These are phyloP conservation scores for Suillia variegata DNA, from an alignment of 2,888 invertebrate species.

Conservation along the genomic window DNA sequence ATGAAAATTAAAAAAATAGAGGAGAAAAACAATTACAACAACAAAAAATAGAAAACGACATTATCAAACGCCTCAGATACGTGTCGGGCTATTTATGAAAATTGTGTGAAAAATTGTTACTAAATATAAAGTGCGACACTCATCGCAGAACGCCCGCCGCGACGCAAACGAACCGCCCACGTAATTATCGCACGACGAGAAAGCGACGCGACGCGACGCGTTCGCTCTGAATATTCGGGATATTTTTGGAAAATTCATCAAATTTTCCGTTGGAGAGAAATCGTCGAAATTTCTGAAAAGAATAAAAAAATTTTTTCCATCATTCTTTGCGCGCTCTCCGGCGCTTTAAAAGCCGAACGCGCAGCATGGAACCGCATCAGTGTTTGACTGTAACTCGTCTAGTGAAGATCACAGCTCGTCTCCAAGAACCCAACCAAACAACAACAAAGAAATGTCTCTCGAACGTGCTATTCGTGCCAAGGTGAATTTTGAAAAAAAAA, in stretches of 20 bases:
- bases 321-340: slow-evolving; percentile 29
- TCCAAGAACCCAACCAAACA: slow-evolving; percentile 35
- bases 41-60: too few species aligned
- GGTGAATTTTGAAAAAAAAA: slow-evolving; percentile 64
- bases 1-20: too few species aligned
- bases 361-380: slow-evolving; percentile 51
- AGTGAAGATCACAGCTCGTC: too few species aligned
- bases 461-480: slow-evolving; percentile 91
- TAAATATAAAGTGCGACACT: slow-evolving; percentile 45
- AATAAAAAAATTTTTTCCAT: slow-evolving; percentile 4
- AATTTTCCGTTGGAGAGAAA: slow-evolving; percentile 15
- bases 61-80: too few species aligned
- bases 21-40: too few species aligned
- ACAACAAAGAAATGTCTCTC: slow-evolving; percentile 76
- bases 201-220: too few species aligned
- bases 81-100: slow-evolving; percentile 12
- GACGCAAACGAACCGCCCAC: slow-evolving; percentile 39
- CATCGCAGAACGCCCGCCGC: slow-evolving; percentile 35
- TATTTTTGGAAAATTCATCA: slow-evolving; percentile 57
- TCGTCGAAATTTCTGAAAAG: too few species aligned
- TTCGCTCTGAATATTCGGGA: slow-evolving; percentile 45
- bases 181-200: slow-evolving; percentile 19
- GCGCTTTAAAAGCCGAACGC: slow-evolving; percentile 56
- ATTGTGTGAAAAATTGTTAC: slow-evolving; percentile 21
- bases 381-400: slow-evolving; percentile 51